A percentile compares a stretch with the other conserved stretches of the same genome.
Conservation (phyloP, 2,888 invertebrate genomes). For the Neoaliturus tenellus region DNA sequence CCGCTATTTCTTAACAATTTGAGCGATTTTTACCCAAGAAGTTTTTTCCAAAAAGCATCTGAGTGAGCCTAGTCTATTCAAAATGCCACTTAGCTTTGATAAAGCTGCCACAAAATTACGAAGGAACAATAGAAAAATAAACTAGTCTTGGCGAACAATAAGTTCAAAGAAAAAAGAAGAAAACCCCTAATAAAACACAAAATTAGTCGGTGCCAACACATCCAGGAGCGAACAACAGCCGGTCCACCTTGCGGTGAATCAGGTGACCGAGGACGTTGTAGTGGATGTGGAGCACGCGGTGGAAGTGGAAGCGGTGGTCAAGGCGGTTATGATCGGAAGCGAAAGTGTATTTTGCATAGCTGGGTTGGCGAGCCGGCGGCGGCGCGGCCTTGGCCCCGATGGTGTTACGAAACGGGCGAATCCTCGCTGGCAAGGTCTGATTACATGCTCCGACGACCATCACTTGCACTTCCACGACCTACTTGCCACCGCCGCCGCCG, state of each 20-base stretch:
- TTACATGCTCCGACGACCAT: conserved; percentile 4
- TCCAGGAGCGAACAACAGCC: no score
- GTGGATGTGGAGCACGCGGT: not conserved
- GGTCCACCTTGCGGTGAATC: not conserved
- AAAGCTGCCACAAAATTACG: no score
- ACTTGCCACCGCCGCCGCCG: not conserved
- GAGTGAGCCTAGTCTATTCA: no score
- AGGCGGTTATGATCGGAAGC: conserved; percentile 27
- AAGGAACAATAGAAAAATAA: no score
- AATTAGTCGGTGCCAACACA: no score
- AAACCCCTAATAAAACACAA: no score
- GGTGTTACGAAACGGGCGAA: conserved; percentile 35
- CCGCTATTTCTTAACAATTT: no score
- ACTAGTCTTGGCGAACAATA: no score
- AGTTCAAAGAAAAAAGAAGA: no score
- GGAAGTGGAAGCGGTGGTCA: conserved; percentile 27
- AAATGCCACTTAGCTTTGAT: no score
- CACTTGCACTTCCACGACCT: conserved; percentile 7
- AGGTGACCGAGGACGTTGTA: not conserved
- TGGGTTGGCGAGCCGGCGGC: conserved; percentile 31
- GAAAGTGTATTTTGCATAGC: conserved; percentile 56
- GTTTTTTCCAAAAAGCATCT: no score
- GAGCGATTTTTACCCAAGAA: no score
- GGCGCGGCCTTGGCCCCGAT: conserved; percentile 27
- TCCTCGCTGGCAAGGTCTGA: conserved; percentile 18